Base-by-base conservation (phyloP, 2,888 invertebrate genomes). In the Heliconius aoede region DNA sequence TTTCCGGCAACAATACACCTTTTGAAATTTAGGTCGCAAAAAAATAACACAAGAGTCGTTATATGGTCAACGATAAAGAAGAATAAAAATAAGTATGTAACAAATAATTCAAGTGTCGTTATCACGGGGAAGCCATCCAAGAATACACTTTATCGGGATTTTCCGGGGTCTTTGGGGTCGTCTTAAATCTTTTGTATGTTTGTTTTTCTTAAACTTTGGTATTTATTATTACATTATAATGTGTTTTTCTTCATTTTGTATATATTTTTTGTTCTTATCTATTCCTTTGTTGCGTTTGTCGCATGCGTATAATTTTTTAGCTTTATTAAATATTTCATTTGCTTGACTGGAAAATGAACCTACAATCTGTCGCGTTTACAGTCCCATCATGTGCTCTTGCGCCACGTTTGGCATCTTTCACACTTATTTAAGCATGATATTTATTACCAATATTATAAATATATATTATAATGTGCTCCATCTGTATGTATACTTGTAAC, bases 71-170 rank as follows among this genome's bases (percentile, higher is more conserved):
- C 21, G 32, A 58, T 72, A 60, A 72, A 55, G 7, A 26, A 61
- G 40, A n/a, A 72, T 58, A 36, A 60, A 60, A 72, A 72, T 40
- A 72, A 72, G 36, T 72, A 26, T 72, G 40, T 72, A 26, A 13
- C 60, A 61, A 72, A 72, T 72, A 72, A 72, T 72, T 72, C 61
- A 72, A 72, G 60, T 40, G 72, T 36, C 36, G 60, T 72, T 72
- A 72, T 72, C 72, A 36, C 5, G 13, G 72, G 8, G 60, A 28
- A 72, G 72, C 26, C 72, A 72, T 61, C 61, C 72, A 40, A 61
- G 72, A 40, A 72, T 72, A 72, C 26, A 72, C 58, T 72, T 72
- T 72, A 72, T 72, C 60, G 61, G 72, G 40, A 72, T 72, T 40
- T 72, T 30, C 55, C 24, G 26, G 60, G 18, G 72, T 61, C 24